These are phyloP conservation scores for Macrocentrus cingulum DNA, from an alignment of 1,140 invertebrate genomes.

Conservation along the genomic window DNA sequence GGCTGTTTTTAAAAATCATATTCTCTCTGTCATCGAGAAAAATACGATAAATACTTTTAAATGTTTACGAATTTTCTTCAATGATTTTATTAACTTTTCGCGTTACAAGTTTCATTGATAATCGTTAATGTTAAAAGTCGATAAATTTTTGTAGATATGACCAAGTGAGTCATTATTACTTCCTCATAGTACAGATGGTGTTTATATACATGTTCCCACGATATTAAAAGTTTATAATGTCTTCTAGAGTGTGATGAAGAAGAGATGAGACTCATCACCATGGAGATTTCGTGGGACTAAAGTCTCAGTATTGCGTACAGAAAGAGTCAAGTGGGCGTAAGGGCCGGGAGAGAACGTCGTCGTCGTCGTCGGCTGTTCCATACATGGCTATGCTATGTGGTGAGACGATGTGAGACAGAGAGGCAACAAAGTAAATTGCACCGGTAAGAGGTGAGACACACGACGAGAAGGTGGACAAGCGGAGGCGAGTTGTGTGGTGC, in stretches of 20 bases:
- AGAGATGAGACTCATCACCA: not conserved
- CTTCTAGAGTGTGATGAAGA: not conserved
- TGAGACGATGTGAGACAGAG: constrained; percentile 47
- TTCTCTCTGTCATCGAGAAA: no score
- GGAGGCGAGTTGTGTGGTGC: constrained; percentile 6
- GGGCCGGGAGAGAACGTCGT: constrained; percentile 40
- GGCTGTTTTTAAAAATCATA: no score
- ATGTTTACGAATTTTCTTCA: no score
- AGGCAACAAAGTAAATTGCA: constrained; percentile 38
- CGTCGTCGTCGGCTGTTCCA: constrained; percentile 46
- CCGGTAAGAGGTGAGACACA: constrained; percentile 32
- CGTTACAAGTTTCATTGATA: no score
- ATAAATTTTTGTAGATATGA: no score
- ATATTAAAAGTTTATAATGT: constrained; percentile 16
- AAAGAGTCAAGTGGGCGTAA: constrained; percentile 40
- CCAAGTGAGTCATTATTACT: no score
- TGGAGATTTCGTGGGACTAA: constrained; percentile 22
- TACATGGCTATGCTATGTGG: constrained; percentile 60
- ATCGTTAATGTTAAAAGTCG: no score
- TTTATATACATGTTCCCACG: constrained; percentile 24
- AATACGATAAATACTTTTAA: no score
- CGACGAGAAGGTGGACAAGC: constrained; percentile 12
- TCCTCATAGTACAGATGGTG: no score
- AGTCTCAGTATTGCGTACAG: constrained; percentile 11
- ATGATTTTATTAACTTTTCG: no score